Evolutionary conservation across 2,888 invertebrate species (phyloP).

Genomic region (Leptinotarsa tumamoca): DNA sequence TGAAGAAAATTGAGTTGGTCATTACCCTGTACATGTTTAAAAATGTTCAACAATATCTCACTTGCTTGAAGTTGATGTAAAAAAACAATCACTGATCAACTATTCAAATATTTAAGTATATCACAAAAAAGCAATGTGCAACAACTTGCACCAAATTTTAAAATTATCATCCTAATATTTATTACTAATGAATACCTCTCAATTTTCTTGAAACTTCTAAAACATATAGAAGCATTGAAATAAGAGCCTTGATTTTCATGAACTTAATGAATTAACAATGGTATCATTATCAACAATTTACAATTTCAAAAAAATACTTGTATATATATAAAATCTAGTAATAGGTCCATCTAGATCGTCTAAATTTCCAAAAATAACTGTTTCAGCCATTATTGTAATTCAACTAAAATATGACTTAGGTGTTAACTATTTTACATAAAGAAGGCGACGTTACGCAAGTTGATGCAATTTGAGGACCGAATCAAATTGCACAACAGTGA

Average conservation of each 20-base stretch:
- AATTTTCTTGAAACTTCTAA: constrained; percentile 32
- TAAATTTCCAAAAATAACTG: constrained; percentile 55
- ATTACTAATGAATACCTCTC: constrained; percentile 29
- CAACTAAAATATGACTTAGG: constrained; percentile 53
- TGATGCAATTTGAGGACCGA: constrained; percentile 44
- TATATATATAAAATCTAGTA: constrained; percentile 57
- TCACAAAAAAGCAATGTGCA: constrained; percentile 12
- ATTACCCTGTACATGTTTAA: constrained; percentile 32
- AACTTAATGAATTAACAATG: constrained; percentile 46
- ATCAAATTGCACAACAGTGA: constrained; percentile 46
- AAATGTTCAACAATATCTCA: constrained; percentile 21
- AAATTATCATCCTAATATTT: constrained; percentile 17
- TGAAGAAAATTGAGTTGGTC: constrained; percentile 36
- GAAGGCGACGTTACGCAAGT: constrained; percentile 38
- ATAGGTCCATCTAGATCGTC: constrained; percentile 52
- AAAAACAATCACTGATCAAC: constrained; percentile 9
- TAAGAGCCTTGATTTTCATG: constrained; percentile 34
- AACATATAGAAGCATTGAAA: constrained; percentile 34
- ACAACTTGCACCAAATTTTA: constrained; percentile 5
- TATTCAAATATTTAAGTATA: constrained; percentile 14
- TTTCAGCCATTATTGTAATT: constrained; percentile 48
- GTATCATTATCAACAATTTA: constrained; percentile 47
- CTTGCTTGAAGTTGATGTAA: not conserved
- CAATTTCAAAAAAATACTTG: constrained; percentile 48
- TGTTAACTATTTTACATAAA: constrained; percentile 52